Percentiles rank a stretch among this genome's conserved stretches.
Evolutionary conservation across 1,140 invertebrate genomes (phyloP).

Genomic region (Andricus grossulariae): DNA sequence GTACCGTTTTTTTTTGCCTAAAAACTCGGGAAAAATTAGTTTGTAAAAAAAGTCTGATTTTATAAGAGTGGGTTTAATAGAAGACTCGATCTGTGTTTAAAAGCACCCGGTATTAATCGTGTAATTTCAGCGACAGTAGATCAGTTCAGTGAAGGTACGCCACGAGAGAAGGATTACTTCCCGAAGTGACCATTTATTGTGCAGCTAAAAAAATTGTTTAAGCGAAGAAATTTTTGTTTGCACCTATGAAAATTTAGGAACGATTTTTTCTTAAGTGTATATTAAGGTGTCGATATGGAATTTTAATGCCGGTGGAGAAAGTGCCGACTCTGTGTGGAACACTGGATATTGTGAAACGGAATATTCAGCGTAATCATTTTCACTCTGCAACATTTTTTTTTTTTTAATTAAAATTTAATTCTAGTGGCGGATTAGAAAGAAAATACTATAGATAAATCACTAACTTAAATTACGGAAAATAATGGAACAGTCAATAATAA

Average conservation of each 20-base stretch:
- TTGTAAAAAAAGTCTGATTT: not conserved
- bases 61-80: not conserved
- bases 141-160: conserved; percentile 13
- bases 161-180: conserved; percentile 31
- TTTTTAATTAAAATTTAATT: not conserved
- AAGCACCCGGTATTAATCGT: conserved; percentile 5
- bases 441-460: not conserved
- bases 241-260: not conserved
- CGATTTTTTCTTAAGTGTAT: not conserved
- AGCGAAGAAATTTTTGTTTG: not conserved
- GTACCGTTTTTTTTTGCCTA: too few species aligned
- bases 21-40: too few species aligned
- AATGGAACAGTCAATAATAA: not conserved
- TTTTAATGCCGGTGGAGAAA: conserved; percentile 10
- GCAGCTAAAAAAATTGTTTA: not conserved
- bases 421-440: not conserved
- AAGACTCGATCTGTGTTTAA: not conserved
- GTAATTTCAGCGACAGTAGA: conserved; percentile 13
- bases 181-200: conserved; percentile 6
- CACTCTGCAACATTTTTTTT: conserved; percentile 13
- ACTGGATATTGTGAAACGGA: conserved; percentile 23
- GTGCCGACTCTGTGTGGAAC: conserved; percentile 20
- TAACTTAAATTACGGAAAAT: too few species aligned
- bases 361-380: conserved; percentile 19
- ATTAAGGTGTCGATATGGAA: not conserved